Evolutionary conservation across 2,888 invertebrate genomes (phyloP), one percentile per base, ranked within the genome.

Genomic region (Drosophila cracens): DNA sequence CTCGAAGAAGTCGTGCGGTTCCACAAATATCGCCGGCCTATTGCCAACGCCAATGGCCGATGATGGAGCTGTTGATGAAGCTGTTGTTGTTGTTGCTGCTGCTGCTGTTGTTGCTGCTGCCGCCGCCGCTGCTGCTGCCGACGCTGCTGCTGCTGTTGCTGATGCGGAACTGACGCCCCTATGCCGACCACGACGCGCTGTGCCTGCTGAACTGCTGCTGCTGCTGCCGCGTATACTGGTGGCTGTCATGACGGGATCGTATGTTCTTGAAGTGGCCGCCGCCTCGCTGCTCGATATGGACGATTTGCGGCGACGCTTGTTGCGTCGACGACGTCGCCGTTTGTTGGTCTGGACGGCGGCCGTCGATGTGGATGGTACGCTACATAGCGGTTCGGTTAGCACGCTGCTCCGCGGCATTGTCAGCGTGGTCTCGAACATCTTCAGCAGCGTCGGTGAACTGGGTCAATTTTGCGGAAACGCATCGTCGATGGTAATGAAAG

Each of bases 401-500:
- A 86, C 88, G 76, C 83, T 86, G 82, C 76, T 81, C 61, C 85
- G 85, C 72, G 85, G 87, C 86, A 88, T 65, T 34, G 82, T 87
- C 84, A 87, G 86, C 87, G 91, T 87, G 73, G 86, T 85, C 83
- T 89, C 87, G 80, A 86, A 85, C 87, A 90, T 90, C 88, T 91
- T 91, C 70, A 91, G 87, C 89, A 89, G 88, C 89, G 89, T 79
- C 77, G 90, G 87, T 74, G 91, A 89, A 86, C 89, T 89, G 90
- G 92, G 93, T 93, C 93, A 93, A 93, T 93, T 93, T 87, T 92
- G 92, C 89, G 93, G 92, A 81, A 96, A 95, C 92, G 97, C 95
- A 93, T 97, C 97, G 91, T 96, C 95, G 91, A 98, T 96, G 94
- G 97, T 97, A 91, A 98, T 97, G 94, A 99, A 99, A 93, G 98